Evolutionary conservation across 2,888 invertebrate species (phyloP).

Genomic region (Drosophila rubida): DNA sequence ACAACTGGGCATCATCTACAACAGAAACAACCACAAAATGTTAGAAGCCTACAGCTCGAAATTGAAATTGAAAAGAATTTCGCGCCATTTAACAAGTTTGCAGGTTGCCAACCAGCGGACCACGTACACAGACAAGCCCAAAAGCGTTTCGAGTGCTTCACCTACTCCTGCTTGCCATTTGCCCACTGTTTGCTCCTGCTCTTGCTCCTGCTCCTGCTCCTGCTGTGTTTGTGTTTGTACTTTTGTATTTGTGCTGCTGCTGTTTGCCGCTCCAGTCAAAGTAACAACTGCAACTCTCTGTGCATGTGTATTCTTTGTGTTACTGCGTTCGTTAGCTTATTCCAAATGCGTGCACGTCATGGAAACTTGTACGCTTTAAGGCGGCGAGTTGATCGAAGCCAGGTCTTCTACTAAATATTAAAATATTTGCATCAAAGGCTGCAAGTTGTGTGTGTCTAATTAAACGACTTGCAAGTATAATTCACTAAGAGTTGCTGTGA

Average conservation of each 20-base stretch:
- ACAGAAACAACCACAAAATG: constrained; percentile 26
- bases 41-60: constrained; percentile 49
- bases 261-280: constrained; percentile 33
- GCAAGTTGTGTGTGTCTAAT: too few species aligned
- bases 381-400: too few species aligned
- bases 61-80: constrained; percentile 68
- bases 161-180: not conserved
- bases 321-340: not conserved
- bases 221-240: not conserved
- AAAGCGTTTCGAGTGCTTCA: constrained; percentile 37
- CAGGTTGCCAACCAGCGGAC: constrained; percentile 26
- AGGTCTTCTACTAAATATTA: too few species aligned
- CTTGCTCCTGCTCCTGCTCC: not conserved
- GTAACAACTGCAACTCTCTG: constrained; percentile 18
- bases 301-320: constrained; percentile 4
- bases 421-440: too few species aligned
- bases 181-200: not conserved
- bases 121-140: constrained; percentile 20
- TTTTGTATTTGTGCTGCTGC: constrained; percentile 16
- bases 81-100: constrained; percentile 65
- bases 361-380: too few species aligned
- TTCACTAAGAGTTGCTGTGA: not conserved
- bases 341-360: constrained; percentile 4
- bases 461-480: not conserved
- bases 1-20: constrained; percentile 8